phyloP scores from a whole-genome alignment of 2,888 invertebrate genomes.

The Hylaea fasciaria region DNA sequence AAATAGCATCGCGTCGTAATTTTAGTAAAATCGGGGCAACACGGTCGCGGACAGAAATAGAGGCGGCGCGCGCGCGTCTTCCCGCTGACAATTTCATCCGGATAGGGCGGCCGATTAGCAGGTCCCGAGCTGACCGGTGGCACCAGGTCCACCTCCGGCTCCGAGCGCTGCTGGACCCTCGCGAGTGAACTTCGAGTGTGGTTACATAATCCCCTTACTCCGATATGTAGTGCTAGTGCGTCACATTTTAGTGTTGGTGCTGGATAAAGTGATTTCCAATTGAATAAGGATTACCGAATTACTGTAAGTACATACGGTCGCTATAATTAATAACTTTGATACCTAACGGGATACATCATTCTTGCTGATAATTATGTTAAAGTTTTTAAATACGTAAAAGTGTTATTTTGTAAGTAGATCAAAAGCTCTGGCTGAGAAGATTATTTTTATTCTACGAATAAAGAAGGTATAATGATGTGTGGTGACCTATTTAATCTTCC shows the following conservation, averaged over 20 bases:
- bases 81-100: slow-evolving; percentile 81
- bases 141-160: slow-evolving; percentile 15
- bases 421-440: not conserved
- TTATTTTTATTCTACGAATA: slow-evolving; percentile 1
- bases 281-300: slow-evolving; percentile 33
- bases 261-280: slow-evolving; percentile 38
- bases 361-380: not conserved
- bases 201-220: slow-evolving; percentile 62
- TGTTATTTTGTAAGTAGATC: not conserved
- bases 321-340: too few relatives aligned
- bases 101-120: slow-evolving; percentile 79
- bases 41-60: slow-evolving; percentile 83
- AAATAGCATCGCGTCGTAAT: slow-evolving; percentile 83
- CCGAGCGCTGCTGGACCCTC: slow-evolving; percentile 38
- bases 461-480: not conserved
- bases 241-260: slow-evolving; percentile 46
- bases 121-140: slow-evolving; percentile 48
- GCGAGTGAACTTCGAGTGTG: slow-evolving; percentile 61
- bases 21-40: slow-evolving; percentile 85
- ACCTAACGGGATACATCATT: too few relatives aligned
- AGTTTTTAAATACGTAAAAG: not conserved
- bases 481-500: slow-evolving; percentile 14
- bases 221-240: slow-evolving; percentile 52
- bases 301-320: slow-evolving; percentile 25
- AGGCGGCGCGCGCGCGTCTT: slow-evolving; percentile 75